Evolutionary conservation across 2,113 vertebrate genomes (phyloP), one percentile per base, ranked within the genome.

Genomic region (Zosterops japonicus): DNA sequence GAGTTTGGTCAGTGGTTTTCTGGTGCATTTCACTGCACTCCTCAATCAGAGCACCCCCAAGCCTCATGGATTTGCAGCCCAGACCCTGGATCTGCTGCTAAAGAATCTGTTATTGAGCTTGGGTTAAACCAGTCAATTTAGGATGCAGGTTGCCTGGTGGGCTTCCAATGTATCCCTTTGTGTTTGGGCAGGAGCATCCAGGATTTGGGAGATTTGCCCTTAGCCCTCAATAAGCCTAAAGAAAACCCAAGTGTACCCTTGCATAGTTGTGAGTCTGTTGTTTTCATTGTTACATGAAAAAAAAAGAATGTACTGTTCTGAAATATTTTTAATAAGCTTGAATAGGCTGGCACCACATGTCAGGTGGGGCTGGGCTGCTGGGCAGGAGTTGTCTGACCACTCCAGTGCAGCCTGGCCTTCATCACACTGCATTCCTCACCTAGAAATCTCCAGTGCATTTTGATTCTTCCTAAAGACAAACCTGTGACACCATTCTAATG

Each of bases 81-180:
- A 27, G n/a, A 35, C 41, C 31, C n/a, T 3, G 4, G 14, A 35
- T 79, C 61, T 71, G 25, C 36, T 6, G 3, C 42, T 89, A 39
- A 67, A 70, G 29, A n/a, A 31, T 19, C 15, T 81, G 22, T 9
- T 76, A 28, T 41, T 53, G 61, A 56, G 14, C 41, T 72, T 52
- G 29, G 23, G 57, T 89, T 74, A 79, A 72, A 68, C 5, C 4
- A 44, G 21, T 59, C 47, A 59, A 47, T 70, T 93, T 47, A 84
- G 39, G 56, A 71, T 28, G 14, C 41, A 71, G 12, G 13, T 47
- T 93, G 49, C 35, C 55, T 31, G 11, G 9, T 29, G 12, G 8
- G 2, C 10, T 56, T 27, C n/a, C 2, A 0, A 7, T 8, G 4
- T 6, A 31, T 8, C 2, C 24, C 7, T 4, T 16, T 8, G 7